Evolutionary conservation across 2,888 invertebrate species (phyloP), one percentile per base, ranked within the genome.

Genomic region (Mongoloraphidia duomilia): DNA sequence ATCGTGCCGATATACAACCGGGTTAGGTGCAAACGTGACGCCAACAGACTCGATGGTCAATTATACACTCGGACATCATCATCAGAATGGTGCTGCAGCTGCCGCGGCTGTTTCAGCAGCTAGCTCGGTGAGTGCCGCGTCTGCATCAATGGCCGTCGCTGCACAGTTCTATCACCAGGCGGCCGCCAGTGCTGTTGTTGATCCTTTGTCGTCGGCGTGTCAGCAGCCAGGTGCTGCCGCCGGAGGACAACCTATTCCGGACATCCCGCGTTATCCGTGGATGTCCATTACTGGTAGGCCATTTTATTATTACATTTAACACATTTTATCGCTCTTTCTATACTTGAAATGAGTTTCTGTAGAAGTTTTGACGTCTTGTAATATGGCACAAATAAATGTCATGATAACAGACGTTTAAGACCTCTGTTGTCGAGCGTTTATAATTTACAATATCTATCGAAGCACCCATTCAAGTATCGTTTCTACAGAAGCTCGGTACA

Each of bases 231-330:
- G 71, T 39, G 71, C 76, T 43, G 73, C 75, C 52, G 74, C 80
- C 50, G 81, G 86, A 52, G 87, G 87, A 54, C 89, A 89, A 69
- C 87, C 89, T 50, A 82, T 92, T 65, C 88, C 89, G 45, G 92
- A 92, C 72, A 85, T 92, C 66, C 91, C 92, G 49, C 80, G 92
- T 65, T 92, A 93, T 69, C 92, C 92, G 44, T 93, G 92, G 92
- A 92, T 93, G 91, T 88, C 91, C 64, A 89, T 92, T 71, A 91
- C 92, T 77, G 92, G 92, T 91, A 77, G 83, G 78, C 9, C 37
- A 9, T 37, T 35, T 8, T 17, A 11, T 37, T 36, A 37, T 3
- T 36, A 11, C 13, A 5, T 45, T 12, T 37, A 34, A 17, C n/a
- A n/a, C n/a, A n/a, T n/a, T n/a, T n/a, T 38, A 38, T 47, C 11